Evolutionary conservation across 2,888 invertebrate genomes (phyloP).

Genomic region (Ichneumon xanthorius): DNA sequence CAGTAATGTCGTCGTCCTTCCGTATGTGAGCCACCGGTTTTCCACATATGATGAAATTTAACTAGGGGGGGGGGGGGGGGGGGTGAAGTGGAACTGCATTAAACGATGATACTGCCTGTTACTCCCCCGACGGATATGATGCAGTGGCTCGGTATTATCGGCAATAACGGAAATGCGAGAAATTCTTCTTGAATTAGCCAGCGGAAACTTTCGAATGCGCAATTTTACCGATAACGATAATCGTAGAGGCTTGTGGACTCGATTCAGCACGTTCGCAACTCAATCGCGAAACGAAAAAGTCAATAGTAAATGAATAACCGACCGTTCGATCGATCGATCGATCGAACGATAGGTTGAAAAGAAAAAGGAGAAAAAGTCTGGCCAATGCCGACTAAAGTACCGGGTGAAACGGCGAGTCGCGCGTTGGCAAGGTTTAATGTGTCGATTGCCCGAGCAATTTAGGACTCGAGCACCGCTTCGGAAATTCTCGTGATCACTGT

Average conservation of each 20-base stretch:
- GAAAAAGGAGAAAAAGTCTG: neutral
- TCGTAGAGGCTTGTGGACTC: no score
- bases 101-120: neutral
- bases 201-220: no score
- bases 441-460: conserved; percentile 45
- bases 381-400: neutral
- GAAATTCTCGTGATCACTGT: conserved; percentile 54
- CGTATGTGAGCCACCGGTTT: conserved; percentile 40
- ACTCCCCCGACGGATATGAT: neutral
- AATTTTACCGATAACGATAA: no score
- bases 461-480: conserved; percentile 25
- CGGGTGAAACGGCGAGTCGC: neutral
- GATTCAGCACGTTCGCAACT: no score
- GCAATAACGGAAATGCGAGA: neutral
- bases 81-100: neutral
- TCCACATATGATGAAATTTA: conserved; percentile 45
- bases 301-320: neutral
- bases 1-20: conserved; percentile 58
- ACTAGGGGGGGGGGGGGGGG: neutral
- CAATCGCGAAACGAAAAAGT: no score
- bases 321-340: neutral
- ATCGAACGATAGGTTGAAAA: neutral
- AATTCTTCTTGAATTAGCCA: no score
- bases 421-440: conserved; percentile 5
- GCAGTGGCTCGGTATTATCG: neutral